These are phyloP conservation scores for Anticlea derivata DNA, from an alignment of 2,888 invertebrate genomes.

Conservation along the genomic window DNA sequence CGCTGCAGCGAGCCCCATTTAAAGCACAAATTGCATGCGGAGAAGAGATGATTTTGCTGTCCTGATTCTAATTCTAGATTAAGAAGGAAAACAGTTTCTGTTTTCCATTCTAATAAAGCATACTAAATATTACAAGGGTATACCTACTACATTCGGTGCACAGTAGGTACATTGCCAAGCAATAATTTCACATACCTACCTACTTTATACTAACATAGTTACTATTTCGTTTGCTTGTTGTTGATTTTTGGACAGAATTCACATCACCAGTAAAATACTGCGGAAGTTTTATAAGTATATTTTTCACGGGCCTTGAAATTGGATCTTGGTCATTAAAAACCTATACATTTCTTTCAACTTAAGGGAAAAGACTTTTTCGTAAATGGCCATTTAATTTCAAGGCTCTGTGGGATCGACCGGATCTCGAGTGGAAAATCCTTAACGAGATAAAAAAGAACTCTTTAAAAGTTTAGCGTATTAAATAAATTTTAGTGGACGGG, in stretches of 20 bases:
- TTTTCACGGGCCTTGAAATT: slow-evolving; percentile 30
- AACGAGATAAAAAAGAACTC: slow-evolving; percentile 31
- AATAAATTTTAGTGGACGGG: slow-evolving; percentile 27
- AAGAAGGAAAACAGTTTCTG: slow-evolving; percentile 10
- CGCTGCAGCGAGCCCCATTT: slow-evolving; percentile 23
- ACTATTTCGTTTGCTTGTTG: too few species aligned
- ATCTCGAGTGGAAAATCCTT: slow-evolving; percentile 28
- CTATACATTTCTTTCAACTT: slow-evolving; percentile 33
- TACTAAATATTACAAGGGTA: too few species aligned
- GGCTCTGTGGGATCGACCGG: slow-evolving; percentile 21
- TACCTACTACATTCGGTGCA: too few species aligned
- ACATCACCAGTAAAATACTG: too few species aligned
- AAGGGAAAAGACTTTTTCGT: slow-evolving; percentile 29
- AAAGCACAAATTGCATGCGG: slow-evolving; percentile 28
- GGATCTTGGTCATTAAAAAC: slow-evolving; percentile 36
- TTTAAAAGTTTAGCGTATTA: slow-evolving; percentile 24
- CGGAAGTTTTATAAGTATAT: slow-evolving; percentile 20
- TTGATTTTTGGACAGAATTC: too few species aligned
- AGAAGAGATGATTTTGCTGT: slow-evolving; percentile 23
- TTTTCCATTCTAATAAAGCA: slow-evolving; percentile 13
- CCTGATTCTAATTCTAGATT: slow-evolving; percentile 27
- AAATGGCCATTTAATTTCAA: slow-evolving; percentile 37
- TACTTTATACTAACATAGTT: too few species aligned
- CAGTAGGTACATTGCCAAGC: too few species aligned
- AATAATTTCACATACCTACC: too few species aligned